Evolutionary conservation across 2,888 invertebrate genomes (phyloP).

Genomic region (Oscheius sp.): DNA sequence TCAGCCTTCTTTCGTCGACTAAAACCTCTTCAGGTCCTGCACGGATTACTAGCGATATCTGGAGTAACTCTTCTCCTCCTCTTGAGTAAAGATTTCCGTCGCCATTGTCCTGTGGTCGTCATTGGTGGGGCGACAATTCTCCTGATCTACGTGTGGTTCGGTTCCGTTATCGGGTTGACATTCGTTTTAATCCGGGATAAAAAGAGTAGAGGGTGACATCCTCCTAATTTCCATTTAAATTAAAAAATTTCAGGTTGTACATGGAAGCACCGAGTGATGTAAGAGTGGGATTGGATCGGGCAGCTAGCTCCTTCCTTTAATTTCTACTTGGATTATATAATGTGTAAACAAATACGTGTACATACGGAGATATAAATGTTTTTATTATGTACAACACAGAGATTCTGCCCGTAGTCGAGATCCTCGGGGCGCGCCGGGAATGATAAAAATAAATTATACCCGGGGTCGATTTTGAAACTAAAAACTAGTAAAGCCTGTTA

Average conservation of each 20-base stretch:
- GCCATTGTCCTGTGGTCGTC: constrained; percentile 18
- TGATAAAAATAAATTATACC: not conserved
- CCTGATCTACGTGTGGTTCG: constrained; percentile 27
- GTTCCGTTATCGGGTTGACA: constrained; percentile 21
- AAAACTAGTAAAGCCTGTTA: constrained; percentile 1
- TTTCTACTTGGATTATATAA: not conserved
- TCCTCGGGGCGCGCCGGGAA: not conserved
- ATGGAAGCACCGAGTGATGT: not conserved
- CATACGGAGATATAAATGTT: too few relatives aligned
- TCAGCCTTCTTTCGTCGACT: too few relatives aligned
- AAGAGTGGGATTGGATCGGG: constrained; percentile 5
- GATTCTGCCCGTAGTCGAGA: constrained; percentile 4
- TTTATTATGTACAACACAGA: not conserved
- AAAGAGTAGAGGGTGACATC: constrained; percentile 21
- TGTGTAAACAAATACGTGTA: too few relatives aligned
- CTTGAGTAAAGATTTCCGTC: constrained; percentile 1
- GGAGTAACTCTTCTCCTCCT: constrained; percentile 6
- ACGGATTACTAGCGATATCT: not conserved
- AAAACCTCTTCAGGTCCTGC: not conserved
- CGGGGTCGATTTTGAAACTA: not conserved
- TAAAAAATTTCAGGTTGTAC: constrained; percentile 4
- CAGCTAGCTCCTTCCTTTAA: constrained; percentile 21
- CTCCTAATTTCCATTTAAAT: not conserved
- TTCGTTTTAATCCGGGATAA: constrained; percentile 33
- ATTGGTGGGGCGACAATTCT: constrained; percentile 7